Evolutionary conservation across 1,140 invertebrate species (phyloP).

Genomic region (Batillaria attramentaria): DNA sequence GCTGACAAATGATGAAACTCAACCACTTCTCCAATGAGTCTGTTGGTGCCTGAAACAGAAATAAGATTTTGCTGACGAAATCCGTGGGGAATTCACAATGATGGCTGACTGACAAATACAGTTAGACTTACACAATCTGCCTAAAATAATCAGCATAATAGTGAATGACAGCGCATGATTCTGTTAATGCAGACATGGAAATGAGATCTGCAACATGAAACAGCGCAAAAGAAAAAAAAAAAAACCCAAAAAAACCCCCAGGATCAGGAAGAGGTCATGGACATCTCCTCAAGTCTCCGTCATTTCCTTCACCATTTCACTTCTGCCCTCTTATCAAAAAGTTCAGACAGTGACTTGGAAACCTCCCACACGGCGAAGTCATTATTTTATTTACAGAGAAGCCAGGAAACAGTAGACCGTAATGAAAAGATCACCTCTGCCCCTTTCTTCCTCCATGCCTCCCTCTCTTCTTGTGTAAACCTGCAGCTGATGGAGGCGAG

Average conservation of each 20-base stretch:
- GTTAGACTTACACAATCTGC: too few species aligned
- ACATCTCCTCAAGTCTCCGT: too few species aligned
- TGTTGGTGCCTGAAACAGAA: constrained; percentile 44
- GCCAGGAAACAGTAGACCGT: constrained; percentile 30
- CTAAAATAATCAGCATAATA: constrained; percentile 68
- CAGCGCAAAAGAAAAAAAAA: too few species aligned
- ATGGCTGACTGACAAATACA: too few species aligned
- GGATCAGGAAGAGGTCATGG: too few species aligned
- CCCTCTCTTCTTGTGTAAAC: constrained; percentile 75
- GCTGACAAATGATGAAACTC: constrained; percentile 72
- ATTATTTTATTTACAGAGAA: constrained; percentile 71
- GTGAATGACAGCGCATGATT: constrained; percentile 55
- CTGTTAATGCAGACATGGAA: too few species aligned
- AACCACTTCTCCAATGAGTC: constrained; percentile 64
- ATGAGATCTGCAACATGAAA: too few species aligned
- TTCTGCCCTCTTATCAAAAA: too few species aligned
- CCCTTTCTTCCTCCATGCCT: constrained; percentile 70
- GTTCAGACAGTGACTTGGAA: constrained; percentile 57
- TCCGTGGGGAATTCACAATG: too few species aligned
- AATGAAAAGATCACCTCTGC: constrained; percentile 50
- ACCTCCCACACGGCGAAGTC: constrained; percentile 50
- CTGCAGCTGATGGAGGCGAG: constrained; percentile 81
- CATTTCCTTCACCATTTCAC: too few species aligned
- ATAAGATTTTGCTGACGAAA: constrained; percentile 61
- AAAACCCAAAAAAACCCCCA: too few species aligned